Percentiles rank a stretch among this genome's conserved stretches.
Conservation (phyloP, 2,888 invertebrate species). For the Pseudanteris insignis region DNA sequence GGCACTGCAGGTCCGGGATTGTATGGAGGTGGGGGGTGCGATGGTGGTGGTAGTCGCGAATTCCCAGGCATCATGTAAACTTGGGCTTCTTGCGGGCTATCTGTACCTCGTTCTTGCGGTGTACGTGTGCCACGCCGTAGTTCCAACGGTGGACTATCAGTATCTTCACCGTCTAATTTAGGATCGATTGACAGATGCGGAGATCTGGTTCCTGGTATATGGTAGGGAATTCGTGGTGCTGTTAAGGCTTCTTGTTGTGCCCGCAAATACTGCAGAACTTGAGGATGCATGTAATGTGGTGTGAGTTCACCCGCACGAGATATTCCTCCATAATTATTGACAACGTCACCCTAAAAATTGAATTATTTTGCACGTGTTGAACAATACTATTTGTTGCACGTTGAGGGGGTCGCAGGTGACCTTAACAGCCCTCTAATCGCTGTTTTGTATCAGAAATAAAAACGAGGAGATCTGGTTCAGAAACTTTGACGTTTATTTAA, state of each 20-base stretch:
- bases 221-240: slow-evolving; percentile 61
- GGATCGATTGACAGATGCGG: slow-evolving; percentile 69
- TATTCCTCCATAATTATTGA: slow-evolving; percentile 67
- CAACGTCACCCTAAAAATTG: slow-evolving; percentile 69
- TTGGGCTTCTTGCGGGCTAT: slow-evolving; percentile 77
- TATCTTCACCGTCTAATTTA: slow-evolving; percentile 72
- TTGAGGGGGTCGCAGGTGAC: no score
- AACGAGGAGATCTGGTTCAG: no score
- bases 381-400: no score
- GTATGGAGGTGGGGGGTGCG: slow-evolving; percentile 59
- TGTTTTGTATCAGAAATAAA: no score
- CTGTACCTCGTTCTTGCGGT: slow-evolving; percentile 71
- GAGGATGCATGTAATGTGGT: slow-evolving; percentile 70
- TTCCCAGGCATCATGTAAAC: slow-evolving; percentile 71
- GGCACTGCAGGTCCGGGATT: slow-evolving; percentile 69
- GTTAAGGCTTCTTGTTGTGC: slow-evolving; percentile 66
- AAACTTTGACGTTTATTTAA: no score
- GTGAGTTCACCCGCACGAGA: slow-evolving; percentile 65
- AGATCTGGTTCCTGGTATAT: slow-evolving; percentile 62
- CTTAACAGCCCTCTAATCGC: no score
- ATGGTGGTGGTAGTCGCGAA: slow-evolving; percentile 57
- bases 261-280: slow-evolving; percentile 70
- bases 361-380: no score
- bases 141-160: slow-evolving; percentile 78
- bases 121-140: slow-evolving; percentile 70